These are phyloP conservation scores for Halcyon badia DNA, from an alignment of 2,797 vertebrate genomes.

Conservation along the genomic window DNA sequence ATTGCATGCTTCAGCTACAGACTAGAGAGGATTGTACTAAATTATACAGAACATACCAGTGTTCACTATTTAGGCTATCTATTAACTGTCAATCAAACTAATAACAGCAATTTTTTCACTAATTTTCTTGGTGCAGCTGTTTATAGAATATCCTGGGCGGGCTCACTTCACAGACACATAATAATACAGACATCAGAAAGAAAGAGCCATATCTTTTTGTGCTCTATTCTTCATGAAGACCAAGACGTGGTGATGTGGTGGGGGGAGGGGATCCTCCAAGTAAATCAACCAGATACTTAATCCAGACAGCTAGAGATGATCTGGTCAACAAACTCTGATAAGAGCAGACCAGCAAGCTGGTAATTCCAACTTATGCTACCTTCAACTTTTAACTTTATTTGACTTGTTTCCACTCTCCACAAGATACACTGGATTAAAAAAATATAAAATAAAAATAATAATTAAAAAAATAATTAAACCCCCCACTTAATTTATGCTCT, in stretches of 20 bases:
- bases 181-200: slow-evolving; percentile 77
- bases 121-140: slow-evolving; percentile 87
- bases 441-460: neutral
- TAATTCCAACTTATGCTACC: neutral
- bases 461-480: neutral
- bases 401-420: neutral
- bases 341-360: neutral
- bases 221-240: slow-evolving; percentile 51
- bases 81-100: slow-evolving; percentile 88
- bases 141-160: slow-evolving; percentile 83
- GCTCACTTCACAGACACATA: slow-evolving; percentile 75
- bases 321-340: slow-evolving; percentile 16
- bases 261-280: slow-evolving; percentile 15
- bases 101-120: slow-evolving; percentile 87
- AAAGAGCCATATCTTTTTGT: slow-evolving; percentile 71
- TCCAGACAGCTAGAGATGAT: slow-evolving; percentile 44
- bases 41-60: slow-evolving; percentile 80
- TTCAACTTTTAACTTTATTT: neutral
- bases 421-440: neutral
- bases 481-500: neutral
- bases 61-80: slow-evolving; percentile 84
- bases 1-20: slow-evolving; percentile 81
- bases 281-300: slow-evolving; percentile 39
- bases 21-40: slow-evolving; percentile 81
- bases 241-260: slow-evolving; percentile 25